Conservation (phyloP, 2,797 vertebrate species). For the Lacerta bilineata region DNA sequence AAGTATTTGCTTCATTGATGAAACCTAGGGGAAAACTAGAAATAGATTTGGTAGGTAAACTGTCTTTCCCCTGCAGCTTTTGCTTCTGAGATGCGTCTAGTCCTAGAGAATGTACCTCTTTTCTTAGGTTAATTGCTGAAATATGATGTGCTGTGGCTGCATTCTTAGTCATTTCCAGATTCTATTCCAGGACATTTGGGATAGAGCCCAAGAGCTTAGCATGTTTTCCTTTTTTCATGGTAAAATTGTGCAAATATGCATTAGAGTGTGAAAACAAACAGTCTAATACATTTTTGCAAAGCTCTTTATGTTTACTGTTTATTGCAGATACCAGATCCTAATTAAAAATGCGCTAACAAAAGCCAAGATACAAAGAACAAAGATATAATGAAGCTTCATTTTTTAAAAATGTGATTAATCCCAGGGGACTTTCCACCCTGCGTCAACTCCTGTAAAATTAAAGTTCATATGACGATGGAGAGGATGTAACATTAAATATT, state of each 20-base stretch:
- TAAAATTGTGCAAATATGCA: constrained; percentile 91
- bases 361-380: constrained; percentile 89
- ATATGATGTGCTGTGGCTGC: constrained; percentile 85
- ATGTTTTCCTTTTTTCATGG: constrained; percentile 90
- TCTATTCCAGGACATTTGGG: constrained; percentile 90
- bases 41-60: constrained; percentile 67
- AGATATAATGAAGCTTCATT: constrained; percentile 84
- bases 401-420: constrained; percentile 84
- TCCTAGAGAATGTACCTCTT: constrained; percentile 78
- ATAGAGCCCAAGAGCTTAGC: constrained; percentile 89
- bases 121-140: constrained; percentile 87
- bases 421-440: constrained; percentile 75
- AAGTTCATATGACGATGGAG: constrained; percentile 66
- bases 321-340: constrained; percentile 91
- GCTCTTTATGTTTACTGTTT: constrained; percentile 91
- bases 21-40: constrained; percentile 75
- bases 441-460: constrained; percentile 72
- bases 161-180: constrained; percentile 86
- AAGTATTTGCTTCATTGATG: constrained; percentile 71
- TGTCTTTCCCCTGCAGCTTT: constrained; percentile 70
- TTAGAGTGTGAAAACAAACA: constrained; percentile 91
- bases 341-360: constrained; percentile 89
- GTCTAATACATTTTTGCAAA: constrained; percentile 91
- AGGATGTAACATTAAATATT: constrained; percentile 56
- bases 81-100: constrained; percentile 70